These are phyloP conservation scores for Gobio gobio DNA, from an alignment of 2,113 vertebrate species.

Conservation along the genomic window DNA sequence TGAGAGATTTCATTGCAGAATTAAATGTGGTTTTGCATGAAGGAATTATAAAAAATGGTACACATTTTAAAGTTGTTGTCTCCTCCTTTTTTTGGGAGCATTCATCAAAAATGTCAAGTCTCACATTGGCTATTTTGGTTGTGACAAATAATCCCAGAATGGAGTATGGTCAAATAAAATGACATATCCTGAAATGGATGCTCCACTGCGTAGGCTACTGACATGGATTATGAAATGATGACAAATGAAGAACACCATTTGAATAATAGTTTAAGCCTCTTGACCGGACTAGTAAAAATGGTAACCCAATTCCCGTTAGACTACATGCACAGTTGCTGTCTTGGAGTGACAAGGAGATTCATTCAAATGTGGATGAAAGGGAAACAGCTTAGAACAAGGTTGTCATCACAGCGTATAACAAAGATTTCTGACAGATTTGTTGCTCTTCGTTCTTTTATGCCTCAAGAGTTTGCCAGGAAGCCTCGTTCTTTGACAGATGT, in stretches of 20 bases:
- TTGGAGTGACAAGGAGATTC: neutral
- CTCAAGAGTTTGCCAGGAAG: slow-evolving; percentile 36
- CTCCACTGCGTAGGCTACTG: neutral
- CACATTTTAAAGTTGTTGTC: neutral
- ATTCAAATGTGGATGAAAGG: slow-evolving; percentile 1
- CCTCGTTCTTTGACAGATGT: slow-evolving; percentile 28
- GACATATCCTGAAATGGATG: neutral
- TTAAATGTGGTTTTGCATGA: neutral
- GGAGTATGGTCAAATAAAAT: neutral
- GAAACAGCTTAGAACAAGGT: neutral
- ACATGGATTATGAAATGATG: neutral
- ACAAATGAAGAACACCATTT: neutral
- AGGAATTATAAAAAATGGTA: neutral
- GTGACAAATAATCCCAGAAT: neutral
- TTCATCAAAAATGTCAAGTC: neutral
- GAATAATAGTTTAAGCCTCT: neutral
- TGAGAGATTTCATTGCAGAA: neutral
- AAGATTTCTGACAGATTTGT: neutral
- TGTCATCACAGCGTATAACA: neutral
- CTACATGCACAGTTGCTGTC: neutral
- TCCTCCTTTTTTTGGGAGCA: neutral
- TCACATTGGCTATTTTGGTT: neutral
- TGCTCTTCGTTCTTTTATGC: neutral
- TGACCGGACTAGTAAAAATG: neutral
- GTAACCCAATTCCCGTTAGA: neutral